Evolutionary conservation across 2,888 invertebrate genomes (phyloP), one percentile per base, ranked within the genome.

Genomic region (Drosophila mayaguana): DNA sequence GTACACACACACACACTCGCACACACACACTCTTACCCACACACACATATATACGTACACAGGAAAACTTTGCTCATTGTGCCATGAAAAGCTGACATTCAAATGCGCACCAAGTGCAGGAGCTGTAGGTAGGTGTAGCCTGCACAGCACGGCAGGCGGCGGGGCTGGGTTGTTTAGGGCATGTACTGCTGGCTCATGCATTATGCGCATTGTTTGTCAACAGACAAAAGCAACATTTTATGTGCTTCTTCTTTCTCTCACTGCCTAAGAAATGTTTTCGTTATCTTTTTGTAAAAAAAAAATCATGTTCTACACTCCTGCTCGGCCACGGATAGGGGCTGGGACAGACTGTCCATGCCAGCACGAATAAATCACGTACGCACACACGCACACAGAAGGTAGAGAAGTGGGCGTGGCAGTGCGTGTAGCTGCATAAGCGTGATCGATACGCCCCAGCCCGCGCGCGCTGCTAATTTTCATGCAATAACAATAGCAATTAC

Each of bases 211-310:
- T 84, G 84, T 84, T 86, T 86, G 88, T 66, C 78, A 78, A 80
- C 88, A 80, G 88, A 88, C 88, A 86, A 88, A 88, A 69, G 83
- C 83, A 88, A 83, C 88, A 85, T 84, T 88, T 88, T 78, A 68
- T 82, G 66, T 82, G 67, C 70, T 70, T 11, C 50, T 64, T 11
- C 32, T 66, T 38, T 43, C 46, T 42, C 57, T 62, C 45, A 45
- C 22, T 67, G 59, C 56, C 72, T 63, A 69, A 81, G 84, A 87
- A 83, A 40, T 34, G 66, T 78, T 62, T 63, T 62, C 60, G 64
- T 85, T 82, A 70, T 75, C 45, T 66, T 73, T 51, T 43, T 22
- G 22, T 7, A 20, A 60, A 40, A 54, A 25, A 46, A 69, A 72
- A 61, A 78, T 46, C 62, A 63, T 74, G 64, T 64, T 56, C 14